Conservation (phyloP, 2,797 vertebrate species). For the Tokudaia muenninki region DNA sequence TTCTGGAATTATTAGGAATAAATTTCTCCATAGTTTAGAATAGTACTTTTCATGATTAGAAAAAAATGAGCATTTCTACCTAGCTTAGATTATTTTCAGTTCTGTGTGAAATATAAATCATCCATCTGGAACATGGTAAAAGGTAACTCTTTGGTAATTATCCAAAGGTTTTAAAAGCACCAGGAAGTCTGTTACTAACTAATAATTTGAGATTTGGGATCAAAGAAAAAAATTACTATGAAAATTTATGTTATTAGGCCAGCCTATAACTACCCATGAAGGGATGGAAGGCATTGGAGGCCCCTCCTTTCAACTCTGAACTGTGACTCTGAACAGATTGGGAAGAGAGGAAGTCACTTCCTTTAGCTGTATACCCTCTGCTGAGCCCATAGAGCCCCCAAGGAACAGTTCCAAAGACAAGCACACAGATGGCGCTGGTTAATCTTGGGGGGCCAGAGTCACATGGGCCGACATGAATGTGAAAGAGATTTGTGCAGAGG, state of each 20-base stretch:
- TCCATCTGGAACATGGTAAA: not conserved
- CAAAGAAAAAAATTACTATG: constrained; percentile 34
- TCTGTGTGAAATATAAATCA: not conserved
- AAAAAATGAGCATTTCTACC: not conserved
- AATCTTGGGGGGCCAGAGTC: not conserved
- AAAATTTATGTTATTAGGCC: not conserved
- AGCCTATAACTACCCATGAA: not conserved
- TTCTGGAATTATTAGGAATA: not conserved
- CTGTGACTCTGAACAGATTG: not conserved
- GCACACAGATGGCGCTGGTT: not conserved
- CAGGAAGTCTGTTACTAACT: not conserved
- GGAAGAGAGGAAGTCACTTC: not conserved
- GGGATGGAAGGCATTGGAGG: not conserved
- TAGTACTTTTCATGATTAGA: not conserved
- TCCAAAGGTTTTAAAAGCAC: not conserved
- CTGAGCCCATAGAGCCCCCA: not conserved
- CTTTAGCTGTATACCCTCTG: not conserved
- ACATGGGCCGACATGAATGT: not conserved
- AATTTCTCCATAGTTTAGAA: not conserved
- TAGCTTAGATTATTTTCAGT: not conserved
- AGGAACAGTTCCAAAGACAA: not conserved
- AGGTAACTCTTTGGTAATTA: not conserved
- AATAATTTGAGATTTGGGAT: not conserved
- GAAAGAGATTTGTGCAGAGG: not conserved
- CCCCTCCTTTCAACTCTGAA: not conserved